Evolutionary conservation across 2,113 vertebrate species (phyloP), one percentile per base, ranked within the genome.

Genomic region (Engraulis encrasicolus): DNA sequence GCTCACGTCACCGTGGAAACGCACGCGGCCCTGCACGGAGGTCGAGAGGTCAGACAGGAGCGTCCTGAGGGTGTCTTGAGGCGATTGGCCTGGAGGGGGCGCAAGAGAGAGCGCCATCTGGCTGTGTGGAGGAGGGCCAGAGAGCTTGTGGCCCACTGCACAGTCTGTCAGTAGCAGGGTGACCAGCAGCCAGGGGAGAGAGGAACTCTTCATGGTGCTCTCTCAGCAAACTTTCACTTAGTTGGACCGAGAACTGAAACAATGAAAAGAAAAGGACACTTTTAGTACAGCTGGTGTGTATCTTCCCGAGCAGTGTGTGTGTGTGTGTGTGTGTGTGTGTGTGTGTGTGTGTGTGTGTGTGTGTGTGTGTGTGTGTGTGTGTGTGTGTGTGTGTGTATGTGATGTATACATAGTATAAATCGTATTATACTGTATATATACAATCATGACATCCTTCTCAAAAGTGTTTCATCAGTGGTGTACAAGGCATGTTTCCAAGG

Each of bases 171-270:
- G 82, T 86, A 96, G 82, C 79, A 95, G 90, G 81, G 92, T 82
- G 86, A 94, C 50, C 74, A 95, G 84, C 86, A 95, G 86, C 91
- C 93, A 93, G 89, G 87, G 93, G 52, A 92, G 37, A 27, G 89
- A 91, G 77, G 89, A 91, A 80, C 79, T 89, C 66, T 34, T 74
- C 66, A 34, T 74, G 14, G 11, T 12, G 50, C 50, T 54, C 54
- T n/a, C 6, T 9, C 27, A 36, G 27, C 66, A 23, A 34, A 34
- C 14, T 11, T 34, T 15, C 27, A 36, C 27, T 14, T 74, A 17
- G 12, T 34, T 36, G 66, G 66, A 74, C 40, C 9, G 40, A 9
- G 31, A 15, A 34, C 66, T 74, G 40, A 23, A 74, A 34, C 5
- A 2, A 31, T 31, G 34, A 74, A 71, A 17, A 71, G 12, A 17